Conservation (phyloP, 1,140 invertebrate genomes). For the Aphidius ervi region DNA sequence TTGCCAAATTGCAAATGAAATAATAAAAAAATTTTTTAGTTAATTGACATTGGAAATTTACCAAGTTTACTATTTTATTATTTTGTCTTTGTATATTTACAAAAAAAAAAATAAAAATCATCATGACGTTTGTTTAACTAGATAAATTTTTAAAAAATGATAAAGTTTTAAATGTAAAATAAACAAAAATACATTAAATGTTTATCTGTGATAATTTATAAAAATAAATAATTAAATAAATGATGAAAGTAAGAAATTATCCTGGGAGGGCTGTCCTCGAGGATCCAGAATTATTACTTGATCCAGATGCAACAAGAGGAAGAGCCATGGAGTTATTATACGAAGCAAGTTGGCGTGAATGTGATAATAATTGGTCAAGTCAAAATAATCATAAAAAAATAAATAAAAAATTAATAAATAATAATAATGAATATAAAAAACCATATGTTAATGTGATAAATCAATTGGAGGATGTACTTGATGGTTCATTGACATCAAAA, state of each 20-base stretch:
- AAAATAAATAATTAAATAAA: slow-evolving; percentile 25
- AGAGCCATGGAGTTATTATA: slow-evolving; percentile 70
- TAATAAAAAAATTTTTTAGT: too few relatives aligned
- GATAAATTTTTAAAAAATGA: too few relatives aligned
- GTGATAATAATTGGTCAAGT: slow-evolving; percentile 41
- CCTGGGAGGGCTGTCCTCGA: slow-evolving; percentile 69
- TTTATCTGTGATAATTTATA: too few relatives aligned
- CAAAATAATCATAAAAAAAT: slow-evolving; percentile 21
- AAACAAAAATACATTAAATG: too few relatives aligned
- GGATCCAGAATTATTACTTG: slow-evolving; percentile 57
- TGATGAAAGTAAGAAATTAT: slow-evolving; percentile 78
- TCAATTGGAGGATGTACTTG: slow-evolving; percentile 44
- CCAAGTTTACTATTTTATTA: too few relatives aligned
- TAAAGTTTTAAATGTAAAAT: too few relatives aligned
- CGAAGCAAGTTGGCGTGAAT: slow-evolving; percentile 76
- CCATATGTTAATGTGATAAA: slow-evolving; percentile 37
- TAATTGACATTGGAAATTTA: too few relatives aligned
- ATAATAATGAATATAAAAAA: slow-evolving; percentile 27
- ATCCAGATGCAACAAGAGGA: slow-evolving; percentile 60
- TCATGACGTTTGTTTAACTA: too few relatives aligned
- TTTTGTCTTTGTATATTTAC: too few relatives aligned
- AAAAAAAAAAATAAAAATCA: too few relatives aligned
- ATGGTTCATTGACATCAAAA: slow-evolving; percentile 37
- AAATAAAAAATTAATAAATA: slow-evolving; percentile 22
- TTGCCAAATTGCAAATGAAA: too few relatives aligned